Evolutionary conservation across 2,888 invertebrate genomes (phyloP), one percentile per base, ranked within the genome.

Genomic region (Nomada hirtipes): DNA sequence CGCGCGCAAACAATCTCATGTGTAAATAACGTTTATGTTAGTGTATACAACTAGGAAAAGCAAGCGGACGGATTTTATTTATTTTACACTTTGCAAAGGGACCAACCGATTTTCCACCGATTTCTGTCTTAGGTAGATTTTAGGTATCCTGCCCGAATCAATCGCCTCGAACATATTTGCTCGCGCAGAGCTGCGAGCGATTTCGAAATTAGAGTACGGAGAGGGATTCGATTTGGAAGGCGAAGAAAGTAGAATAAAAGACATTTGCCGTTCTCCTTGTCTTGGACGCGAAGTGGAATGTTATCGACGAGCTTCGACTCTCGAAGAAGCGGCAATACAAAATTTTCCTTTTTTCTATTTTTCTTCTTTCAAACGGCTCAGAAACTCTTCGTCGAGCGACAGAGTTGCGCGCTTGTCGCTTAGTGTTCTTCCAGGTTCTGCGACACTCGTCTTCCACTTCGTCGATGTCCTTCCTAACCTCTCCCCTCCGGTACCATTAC

Each of bases 61-160:
- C 86, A 86, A 90, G 86, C 86, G 90, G 84, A 89, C 87, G 80
- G 87, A 91, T 86, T 90, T 92, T 93, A 94, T 94, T 94, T 93
- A 94, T 93, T 93, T 91, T 90, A 91, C 90, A 91, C 85, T 90
- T 89, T 89, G 89, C 90, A 93, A 93, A 91, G 92, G 91, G 93
- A 93, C 93, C 93, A 93, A 93, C 91, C 91, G 92, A 93, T 88
- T 93, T 94, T 94, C 93, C 94, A 94, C 93, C 94, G 93, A 94
- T 92, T 93, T 93, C 91, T 92, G 90, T 92, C 91, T 92, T 93
- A 93, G 92, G 88, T 92, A 92, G 90, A 90, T 90, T 79, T 89
- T 92, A 93, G 92, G 85, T 92, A 88, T 89, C 90, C 93, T 93
- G 93, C 92, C 93, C 91, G 83, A 36, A 36, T 89, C 81, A 89